Evolutionary conservation across 1,140 invertebrate species (phyloP), one percentile per base, ranked within the genome.

Genomic region (Drosophila sproati): DNA sequence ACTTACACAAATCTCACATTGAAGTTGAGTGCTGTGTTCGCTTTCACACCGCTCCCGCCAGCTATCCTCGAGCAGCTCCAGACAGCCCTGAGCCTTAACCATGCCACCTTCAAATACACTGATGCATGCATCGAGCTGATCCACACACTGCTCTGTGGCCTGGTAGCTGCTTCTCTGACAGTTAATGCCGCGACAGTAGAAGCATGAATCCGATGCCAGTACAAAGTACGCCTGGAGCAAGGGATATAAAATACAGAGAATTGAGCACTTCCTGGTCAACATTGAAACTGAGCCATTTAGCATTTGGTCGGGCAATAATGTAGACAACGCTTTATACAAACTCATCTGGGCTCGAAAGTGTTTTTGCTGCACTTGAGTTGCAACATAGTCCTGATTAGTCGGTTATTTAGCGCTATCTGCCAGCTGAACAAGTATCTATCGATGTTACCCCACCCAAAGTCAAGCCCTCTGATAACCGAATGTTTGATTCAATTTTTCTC

Each of bases 111-210:
- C 51, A 35, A 92, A 92, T 10, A 92, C 77, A 48, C 77, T 89
- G 0, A 81, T 74, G 63, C 91, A 92, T 37, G 73, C 71, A 56
- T 92, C 91, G 43, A 92, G 41, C 34, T 51, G 54, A 66, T 89
- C 74, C 3, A 54, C 37, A 41, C 91, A 92, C 0, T 72, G 48
- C 56, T 87, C 81, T 3, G 62, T 69, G 1, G 47, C 56, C 20
- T 55, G 35, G 41, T 89, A 92, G n/a, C 6, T 83, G 4, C 55
- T 91, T 7, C 87, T 73, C 48, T 83, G 82, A 29, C 91, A 92
- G 45, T 89, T 92, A 6, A 91, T 91, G 4, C 87, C 91, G 2
- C 71, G 71, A 43, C 91, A 92, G 43, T 80, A 73, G n/a, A 71
- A 20, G 48, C 91, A 92, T 28, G 60, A 77, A 41, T 77, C 64